Evolutionary conservation across 2,888 invertebrate genomes (phyloP).

Genomic region (Calameuta filiformis): DNA sequence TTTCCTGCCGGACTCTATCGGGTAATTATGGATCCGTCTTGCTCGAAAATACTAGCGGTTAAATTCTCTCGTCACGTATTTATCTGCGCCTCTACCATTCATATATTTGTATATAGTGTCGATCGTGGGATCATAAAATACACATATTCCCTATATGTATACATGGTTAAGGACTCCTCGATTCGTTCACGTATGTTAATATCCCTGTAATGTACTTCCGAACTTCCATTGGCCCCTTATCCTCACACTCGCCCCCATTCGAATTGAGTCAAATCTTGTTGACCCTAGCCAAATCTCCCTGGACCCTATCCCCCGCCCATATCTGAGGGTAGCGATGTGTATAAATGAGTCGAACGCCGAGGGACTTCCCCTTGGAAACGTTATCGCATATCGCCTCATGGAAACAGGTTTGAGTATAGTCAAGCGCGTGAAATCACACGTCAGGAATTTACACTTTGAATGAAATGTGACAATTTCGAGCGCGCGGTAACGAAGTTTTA

Average conservation of each 20-base stretch:
- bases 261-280: constrained; percentile 25
- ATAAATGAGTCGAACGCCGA: not conserved
- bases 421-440: too few species aligned
- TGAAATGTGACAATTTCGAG: too few species aligned
- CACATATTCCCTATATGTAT: too few species aligned
- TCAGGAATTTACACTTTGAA: too few species aligned
- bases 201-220: constrained; percentile 31
- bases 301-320: not conserved
- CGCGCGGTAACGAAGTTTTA: too few species aligned
- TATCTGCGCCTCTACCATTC: too few species aligned
- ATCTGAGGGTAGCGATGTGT: not conserved
- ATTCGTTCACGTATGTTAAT: constrained; percentile 32
- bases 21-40: constrained; percentile 41
- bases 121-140: too few species aligned
- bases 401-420: too few species aligned
- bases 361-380: too few species aligned
- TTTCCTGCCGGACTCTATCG: constrained; percentile 31
- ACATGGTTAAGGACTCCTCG: not conserved
- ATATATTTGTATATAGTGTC: too few species aligned
- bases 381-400: too few species aligned
- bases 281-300: constrained; percentile 3
- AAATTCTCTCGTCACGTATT: constrained; percentile 27
- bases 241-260: constrained; percentile 1
- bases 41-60: constrained; percentile 25
- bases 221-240: not conserved